Evolutionary conservation across 2,888 invertebrate species (phyloP), one percentile per base, ranked within the genome.

Genomic region (Drosophila fulvimacula): DNA sequence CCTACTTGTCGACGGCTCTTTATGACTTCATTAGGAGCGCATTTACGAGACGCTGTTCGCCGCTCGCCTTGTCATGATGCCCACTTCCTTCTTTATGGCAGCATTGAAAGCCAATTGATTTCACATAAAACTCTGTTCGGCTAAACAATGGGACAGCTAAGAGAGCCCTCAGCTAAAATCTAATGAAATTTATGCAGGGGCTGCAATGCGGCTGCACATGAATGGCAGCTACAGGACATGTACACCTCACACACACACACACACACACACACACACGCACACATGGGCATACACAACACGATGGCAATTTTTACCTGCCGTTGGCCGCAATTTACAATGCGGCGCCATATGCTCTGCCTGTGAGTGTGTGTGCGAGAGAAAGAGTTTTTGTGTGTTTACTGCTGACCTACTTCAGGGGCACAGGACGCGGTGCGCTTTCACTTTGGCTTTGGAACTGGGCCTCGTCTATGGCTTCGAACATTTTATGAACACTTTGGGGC

Each of bases 141-240:
- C 32, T 36, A 62, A 69, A 74, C 80, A 73, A 74, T 75, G 66
- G 66, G 34, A 72, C 63, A 56, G 52, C 49, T n/a, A 59, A 60
- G 46, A 44, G 19, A 61, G 77, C 83, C 72, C 62, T 56, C 39
- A 70, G 87, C 84, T 79, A 82, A 88, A 83, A 82, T 88, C 82
- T 83, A 83, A 83, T 83, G 88, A 83, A 88, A 83, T 83, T 83
- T 88, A 83, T 83, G 85, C 83, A 88, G 80, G 77, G 80, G 88
- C 88, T 85, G 83, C 83, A 83, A 68, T 83, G 83, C 88, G 82
- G 83, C 65, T 79, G 84, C 76, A 79, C 76, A 73, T 81, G 76
- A 82, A 87, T 70, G 72, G 73, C 64, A 71, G 69, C 73, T 70
- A 73, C 71, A 74, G 51, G 70, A 69, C 76, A 69, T 66, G 58